Conservation (phyloP, 2,888 invertebrate genomes). For the Acanthosoma haemorrhoidale region DNA sequence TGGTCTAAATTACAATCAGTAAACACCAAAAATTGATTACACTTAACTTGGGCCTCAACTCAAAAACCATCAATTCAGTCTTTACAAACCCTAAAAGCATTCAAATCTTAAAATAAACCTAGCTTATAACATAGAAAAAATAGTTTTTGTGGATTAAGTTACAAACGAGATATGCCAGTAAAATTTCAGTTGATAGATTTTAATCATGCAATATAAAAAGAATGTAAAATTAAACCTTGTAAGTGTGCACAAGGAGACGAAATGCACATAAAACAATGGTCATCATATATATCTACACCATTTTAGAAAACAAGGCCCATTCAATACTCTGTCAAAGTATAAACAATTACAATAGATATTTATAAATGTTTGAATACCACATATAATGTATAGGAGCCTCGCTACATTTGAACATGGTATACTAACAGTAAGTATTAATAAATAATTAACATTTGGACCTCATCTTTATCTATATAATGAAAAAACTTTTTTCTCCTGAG, state of each 20-base stretch:
- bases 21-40: slow-evolving; percentile 14
- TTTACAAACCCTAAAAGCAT: slow-evolving; percentile 30
- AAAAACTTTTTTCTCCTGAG: neutral
- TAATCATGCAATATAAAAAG: slow-evolving; percentile 22
- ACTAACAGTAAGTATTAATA: slow-evolving; percentile 4
- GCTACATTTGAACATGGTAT: slow-evolving; percentile 5
- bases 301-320: slow-evolving; percentile 22
- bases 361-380: slow-evolving; percentile 9
- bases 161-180: slow-evolving; percentile 13
- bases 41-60: slow-evolving; percentile 25
- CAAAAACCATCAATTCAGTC: slow-evolving; percentile 27
- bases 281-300: neutral
- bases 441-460: slow-evolving; percentile 20
- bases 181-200: neutral
- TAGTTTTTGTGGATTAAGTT: slow-evolving; percentile 2
- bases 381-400: slow-evolving; percentile 7
- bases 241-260: slow-evolving; percentile 17
- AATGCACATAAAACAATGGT: slow-evolving; percentile 23
- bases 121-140: slow-evolving; percentile 14
- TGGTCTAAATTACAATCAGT: slow-evolving; percentile 9
- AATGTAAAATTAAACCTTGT: slow-evolving; percentile 20
- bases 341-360: neutral
- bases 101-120: slow-evolving; percentile 17
- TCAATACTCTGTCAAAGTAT: neutral
- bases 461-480: slow-evolving; percentile 6